phyloP scores from a whole-genome alignment of 2,888 invertebrate species.

The Drosophila histrio region DNA sequence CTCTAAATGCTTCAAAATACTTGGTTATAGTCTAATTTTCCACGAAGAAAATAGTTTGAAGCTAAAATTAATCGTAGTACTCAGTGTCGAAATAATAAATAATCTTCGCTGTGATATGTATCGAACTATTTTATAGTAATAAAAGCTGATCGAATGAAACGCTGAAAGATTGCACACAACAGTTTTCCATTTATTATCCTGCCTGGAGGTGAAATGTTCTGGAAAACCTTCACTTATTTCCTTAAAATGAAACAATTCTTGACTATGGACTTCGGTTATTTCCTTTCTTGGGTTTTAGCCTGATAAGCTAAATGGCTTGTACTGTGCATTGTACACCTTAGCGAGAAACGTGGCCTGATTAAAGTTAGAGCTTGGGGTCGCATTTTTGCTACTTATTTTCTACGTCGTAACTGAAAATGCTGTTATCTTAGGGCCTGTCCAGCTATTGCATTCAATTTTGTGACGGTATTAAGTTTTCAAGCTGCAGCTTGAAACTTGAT shows the following conservation, averaged over 20 bases:
- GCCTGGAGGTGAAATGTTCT: background rate
- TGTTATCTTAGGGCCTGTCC: slow-evolving; percentile 38
- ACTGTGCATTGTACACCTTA: background rate
- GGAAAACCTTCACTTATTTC: background rate
- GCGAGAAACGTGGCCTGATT: slow-evolving; percentile 29
- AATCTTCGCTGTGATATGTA: no score
- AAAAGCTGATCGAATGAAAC: background rate
- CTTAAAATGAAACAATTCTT: background rate
- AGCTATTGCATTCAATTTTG: slow-evolving; percentile 69
- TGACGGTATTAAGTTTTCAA: slow-evolving; percentile 78
- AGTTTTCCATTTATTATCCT: background rate
- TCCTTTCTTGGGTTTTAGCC: background rate
- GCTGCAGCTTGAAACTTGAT: slow-evolving; percentile 80
- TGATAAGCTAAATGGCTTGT: slow-evolving; percentile 10
- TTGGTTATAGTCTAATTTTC: no score
- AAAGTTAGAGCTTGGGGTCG: slow-evolving; percentile 25
- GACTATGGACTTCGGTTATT: background rate
- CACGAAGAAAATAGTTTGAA: no score
- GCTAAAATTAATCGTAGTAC: no score
- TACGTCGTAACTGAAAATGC: slow-evolving; percentile 4
- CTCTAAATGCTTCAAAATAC: no score
- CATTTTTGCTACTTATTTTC: slow-evolving; percentile 14
- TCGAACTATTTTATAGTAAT: background rate
- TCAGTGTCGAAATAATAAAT: background rate
- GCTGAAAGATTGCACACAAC: background rate